Conservation (phyloP, 2,113 vertebrate species). For the Polyodon spathula region DNA sequence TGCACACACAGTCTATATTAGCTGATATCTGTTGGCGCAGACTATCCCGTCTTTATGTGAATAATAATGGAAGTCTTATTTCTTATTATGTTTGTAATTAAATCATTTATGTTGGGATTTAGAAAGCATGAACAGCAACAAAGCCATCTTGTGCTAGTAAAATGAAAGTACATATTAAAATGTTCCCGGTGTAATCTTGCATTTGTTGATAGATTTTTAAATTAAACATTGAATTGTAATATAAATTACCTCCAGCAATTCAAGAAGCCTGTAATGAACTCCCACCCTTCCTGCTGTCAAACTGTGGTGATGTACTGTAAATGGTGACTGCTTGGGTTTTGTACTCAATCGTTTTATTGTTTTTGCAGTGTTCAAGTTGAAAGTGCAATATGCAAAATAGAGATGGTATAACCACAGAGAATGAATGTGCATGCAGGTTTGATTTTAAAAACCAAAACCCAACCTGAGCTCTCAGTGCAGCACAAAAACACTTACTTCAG, state of each 20-base stretch:
- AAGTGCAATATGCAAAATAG: slow-evolving; percentile 31
- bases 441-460: too few species aligned
- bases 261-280: slow-evolving; percentile 78
- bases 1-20: background rate
- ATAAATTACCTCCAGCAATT: slow-evolving; percentile 81
- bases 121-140: slow-evolving; percentile 45
- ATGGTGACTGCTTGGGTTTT: slow-evolving; percentile 47
- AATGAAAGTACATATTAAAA: slow-evolving; percentile 79
- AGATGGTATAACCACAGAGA: background rate
- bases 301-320: slow-evolving; percentile 63
- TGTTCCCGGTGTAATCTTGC: slow-evolving; percentile 71
- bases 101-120: slow-evolving; percentile 77
- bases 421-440: too few species aligned
- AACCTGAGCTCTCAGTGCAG: too few species aligned
- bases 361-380: slow-evolving; percentile 43
- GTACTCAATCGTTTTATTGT: slow-evolving; percentile 52
- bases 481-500: too few species aligned
- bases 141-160: slow-evolving; percentile 69
- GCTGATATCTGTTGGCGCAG: background rate
- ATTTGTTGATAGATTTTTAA: slow-evolving; percentile 87
- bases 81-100: slow-evolving; percentile 86
- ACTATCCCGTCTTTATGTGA: background rate
- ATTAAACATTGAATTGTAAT: slow-evolving; percentile 85
- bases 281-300: slow-evolving; percentile 64
- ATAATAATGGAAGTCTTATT: slow-evolving; percentile 33